Evolutionary conservation across 1,140 invertebrate species (phyloP).

Genomic region (Euura saliciscinereae): DNA sequence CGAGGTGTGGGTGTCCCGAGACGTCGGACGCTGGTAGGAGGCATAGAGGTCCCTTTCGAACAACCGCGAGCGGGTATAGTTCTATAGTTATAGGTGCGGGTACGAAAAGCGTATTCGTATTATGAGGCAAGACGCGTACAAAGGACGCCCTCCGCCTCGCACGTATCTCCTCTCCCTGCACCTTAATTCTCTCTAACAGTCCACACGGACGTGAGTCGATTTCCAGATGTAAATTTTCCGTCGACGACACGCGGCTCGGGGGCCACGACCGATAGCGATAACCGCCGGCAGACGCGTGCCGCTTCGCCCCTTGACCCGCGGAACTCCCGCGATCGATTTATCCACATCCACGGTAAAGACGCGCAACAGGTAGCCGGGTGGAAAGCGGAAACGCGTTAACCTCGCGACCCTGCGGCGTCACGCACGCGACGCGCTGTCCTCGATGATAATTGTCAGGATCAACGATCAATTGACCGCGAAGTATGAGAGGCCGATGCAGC

Average conservation of each 20-base stretch:
- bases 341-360: neutral
- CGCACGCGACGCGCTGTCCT: neutral
- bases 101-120: conserved; percentile 32
- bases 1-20: neutral
- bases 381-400: neutral
- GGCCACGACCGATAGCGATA: conserved; percentile 11
- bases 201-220: conserved; percentile 31
- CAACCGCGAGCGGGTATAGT: too few relatives aligned
- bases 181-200: too few relatives aligned
- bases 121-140: conserved; percentile 31
- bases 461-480: neutral
- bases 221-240: conserved; percentile 33
- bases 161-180: neutral
- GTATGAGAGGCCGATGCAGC: too few relatives aligned
- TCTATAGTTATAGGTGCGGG: neutral
- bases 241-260: conserved; percentile 13
- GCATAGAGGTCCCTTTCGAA: neutral
- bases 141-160: neutral
- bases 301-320: conserved; percentile 3
- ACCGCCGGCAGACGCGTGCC: neutral
- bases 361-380: neutral
- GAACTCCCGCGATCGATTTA: neutral
- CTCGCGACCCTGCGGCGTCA: neutral
- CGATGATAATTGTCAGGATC: neutral
- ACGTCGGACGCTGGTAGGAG: neutral